Evolutionary conservation across 2,113 vertebrate species (phyloP).

Genomic region (Cathartes aura): DNA sequence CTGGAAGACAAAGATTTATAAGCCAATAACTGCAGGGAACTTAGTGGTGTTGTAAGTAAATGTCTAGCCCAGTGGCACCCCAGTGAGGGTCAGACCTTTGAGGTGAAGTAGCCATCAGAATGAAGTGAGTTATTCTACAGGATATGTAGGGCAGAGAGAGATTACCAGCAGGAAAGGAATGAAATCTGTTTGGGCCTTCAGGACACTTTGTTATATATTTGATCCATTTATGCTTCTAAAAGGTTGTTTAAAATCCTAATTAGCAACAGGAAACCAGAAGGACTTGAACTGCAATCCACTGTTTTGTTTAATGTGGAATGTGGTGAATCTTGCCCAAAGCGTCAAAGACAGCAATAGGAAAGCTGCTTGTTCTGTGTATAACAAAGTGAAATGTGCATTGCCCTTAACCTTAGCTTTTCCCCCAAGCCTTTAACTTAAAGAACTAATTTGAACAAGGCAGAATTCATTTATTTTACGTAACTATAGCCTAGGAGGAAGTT

Average conservation of each 20-base stretch:
- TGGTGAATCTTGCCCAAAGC: conserved; percentile 33
- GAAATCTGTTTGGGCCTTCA: conserved; percentile 17
- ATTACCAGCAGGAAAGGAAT: conserved; percentile 18
- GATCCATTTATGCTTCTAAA: conserved; percentile 55
- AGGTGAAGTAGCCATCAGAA: not conserved
- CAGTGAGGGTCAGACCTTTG: not conserved
- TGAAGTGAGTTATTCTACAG: not conserved
- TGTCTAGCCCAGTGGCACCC: not conserved
- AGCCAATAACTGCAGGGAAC: not conserved
- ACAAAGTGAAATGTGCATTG: conserved; percentile 6
- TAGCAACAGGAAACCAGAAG: conserved; percentile 38
- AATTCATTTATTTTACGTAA: conserved; percentile 38
- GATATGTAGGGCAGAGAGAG: not conserved
- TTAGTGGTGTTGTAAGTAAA: not conserved
- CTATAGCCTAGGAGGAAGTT: not conserved
- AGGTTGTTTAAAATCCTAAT: conserved; percentile 51
- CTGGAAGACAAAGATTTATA: not conserved
- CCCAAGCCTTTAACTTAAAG: conserved; percentile 28
- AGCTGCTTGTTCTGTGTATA: not conserved
- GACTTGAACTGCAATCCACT: conserved; percentile 40
- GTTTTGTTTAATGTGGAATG: conserved; percentile 55
- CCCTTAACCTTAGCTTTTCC: conserved; percentile 15
- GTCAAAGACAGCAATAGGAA: not conserved
- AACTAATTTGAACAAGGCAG: conserved; percentile 27
- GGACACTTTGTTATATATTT: conserved; percentile 37